These are phyloP conservation scores for Rhabdornis inornatus DNA, from an alignment of 2,113 vertebrate species.

Conservation along the genomic window DNA sequence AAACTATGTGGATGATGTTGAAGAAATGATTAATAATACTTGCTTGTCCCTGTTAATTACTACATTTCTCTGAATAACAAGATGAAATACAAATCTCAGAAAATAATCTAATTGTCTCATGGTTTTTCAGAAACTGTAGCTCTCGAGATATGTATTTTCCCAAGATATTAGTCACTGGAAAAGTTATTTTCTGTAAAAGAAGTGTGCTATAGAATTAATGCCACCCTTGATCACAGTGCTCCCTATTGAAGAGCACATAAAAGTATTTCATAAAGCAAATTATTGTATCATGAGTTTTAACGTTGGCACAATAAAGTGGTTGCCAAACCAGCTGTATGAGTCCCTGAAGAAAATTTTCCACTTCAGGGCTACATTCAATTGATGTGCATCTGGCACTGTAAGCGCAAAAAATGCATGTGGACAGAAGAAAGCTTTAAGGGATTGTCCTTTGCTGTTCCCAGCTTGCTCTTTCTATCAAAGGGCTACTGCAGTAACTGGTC, in stretches of 20 bases:
- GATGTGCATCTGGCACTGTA: not conserved
- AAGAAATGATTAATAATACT: not conserved
- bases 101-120: not conserved
- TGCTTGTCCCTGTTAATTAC: not conserved
- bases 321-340: not conserved
- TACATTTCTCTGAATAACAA: not conserved
- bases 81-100: not conserved
- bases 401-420: not conserved
- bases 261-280: not conserved
- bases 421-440: not conserved
- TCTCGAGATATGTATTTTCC: not conserved
- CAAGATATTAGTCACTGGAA: not conserved
- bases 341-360: not conserved
- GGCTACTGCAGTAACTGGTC: not conserved
- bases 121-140: not conserved
- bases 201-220: not conserved
- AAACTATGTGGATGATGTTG: not conserved
- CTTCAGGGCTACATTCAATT: not conserved
- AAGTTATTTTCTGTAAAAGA: not conserved
- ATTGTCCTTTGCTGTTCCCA: not conserved
- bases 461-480: not conserved
- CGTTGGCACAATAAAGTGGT: not conserved
- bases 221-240: not conserved
- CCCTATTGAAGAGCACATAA: not conserved
- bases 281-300: not conserved